Base-by-base conservation (phyloP, 2,888 invertebrate species). In the Strigamia transsilvanica region DNA sequence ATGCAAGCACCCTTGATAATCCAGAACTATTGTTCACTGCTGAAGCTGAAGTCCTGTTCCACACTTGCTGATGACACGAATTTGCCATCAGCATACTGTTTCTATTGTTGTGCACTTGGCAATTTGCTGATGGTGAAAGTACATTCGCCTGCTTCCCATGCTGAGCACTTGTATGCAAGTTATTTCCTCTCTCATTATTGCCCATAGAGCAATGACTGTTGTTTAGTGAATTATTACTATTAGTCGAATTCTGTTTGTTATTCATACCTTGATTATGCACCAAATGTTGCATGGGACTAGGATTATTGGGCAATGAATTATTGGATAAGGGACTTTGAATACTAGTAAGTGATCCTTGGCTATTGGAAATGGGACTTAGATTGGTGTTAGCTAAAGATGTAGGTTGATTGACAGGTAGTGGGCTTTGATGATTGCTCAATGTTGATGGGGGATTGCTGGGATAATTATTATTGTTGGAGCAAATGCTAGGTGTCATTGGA, bases 301-400 rank as follows among this genome's bases (percentile, higher is more conserved):
- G 81, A 27, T 81, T 81, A 73, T 73, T 81, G 18, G 80, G 80
- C 46, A 80, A 80, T 18, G 41, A 80, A 21, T 46, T 80, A 42
- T 80, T 80, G 27, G 81, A 81, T 34, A 81, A 6, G 10, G 81
- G 81, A 77, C 81, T 81, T 41, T 81, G 81, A n/a, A 81, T 77
- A 23, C 81, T 81, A 13, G 77, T 73, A 3, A 81, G 23, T 15
- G 81, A 81, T 13, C 81, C 81, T 42, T 81, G 81, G 41, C 81
- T 81, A 41, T 77, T 77, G 15, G 81, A 81, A 6, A 81, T 38
- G n/a, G 81, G 81, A 38, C 81, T 81, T 3, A 34, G 21, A 41
- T 77, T 81, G 9, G 73, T 42, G 23, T 21, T 23, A 21, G 21
- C 34, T n/a, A 51, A 4, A 12, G 81, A 77, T 23, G 13, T 6